A percentile compares a stretch with the other conserved stretches of the same genome.
phyloP scores from a whole-genome alignment of 35 echinoderm and acorn worm genomes.

The Hemicentrotus pulcherrimus region DNA sequence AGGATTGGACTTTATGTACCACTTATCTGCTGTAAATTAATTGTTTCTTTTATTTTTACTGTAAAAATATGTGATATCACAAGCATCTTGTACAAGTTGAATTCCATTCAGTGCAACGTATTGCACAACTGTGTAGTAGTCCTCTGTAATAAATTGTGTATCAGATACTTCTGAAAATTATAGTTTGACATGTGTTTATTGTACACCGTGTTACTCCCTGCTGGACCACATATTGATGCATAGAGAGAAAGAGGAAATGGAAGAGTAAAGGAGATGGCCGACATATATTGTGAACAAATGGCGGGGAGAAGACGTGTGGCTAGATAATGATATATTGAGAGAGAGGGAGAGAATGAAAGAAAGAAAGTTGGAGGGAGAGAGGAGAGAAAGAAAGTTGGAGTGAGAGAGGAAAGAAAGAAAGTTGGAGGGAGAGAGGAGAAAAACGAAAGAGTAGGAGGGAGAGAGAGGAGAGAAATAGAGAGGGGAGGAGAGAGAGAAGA shows the following conservation, averaged over 20 bases:
- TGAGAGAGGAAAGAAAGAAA: too few relatives aligned
- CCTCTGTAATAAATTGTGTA: neutral
- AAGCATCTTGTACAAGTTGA: neutral
- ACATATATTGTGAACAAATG: neutral
- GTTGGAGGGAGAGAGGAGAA: neutral
- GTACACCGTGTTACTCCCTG: neutral
- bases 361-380: too few relatives aligned
- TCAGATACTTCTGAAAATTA: neutral
- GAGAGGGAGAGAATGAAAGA: neutral
- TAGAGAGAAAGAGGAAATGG: too few relatives aligned
- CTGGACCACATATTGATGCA: neutral
- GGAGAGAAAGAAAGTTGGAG: too few relatives aligned
- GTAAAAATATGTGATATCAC: neutral
- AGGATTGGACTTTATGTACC: neutral
- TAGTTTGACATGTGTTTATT: neutral
- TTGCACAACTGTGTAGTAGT: neutral
- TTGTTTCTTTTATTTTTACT: neutral
- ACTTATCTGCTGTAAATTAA: neutral
- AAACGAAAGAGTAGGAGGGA: neutral
- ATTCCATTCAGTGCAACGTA: neutral
- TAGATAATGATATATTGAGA: neutral
- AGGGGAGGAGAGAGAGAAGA: too few relatives aligned
- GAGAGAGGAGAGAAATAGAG: neutral
- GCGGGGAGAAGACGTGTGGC: neutral
- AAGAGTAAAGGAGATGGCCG: neutral